phyloP scores from a whole-genome alignment of 2,797 vertebrate species.

The Botia kubotai region DNA sequence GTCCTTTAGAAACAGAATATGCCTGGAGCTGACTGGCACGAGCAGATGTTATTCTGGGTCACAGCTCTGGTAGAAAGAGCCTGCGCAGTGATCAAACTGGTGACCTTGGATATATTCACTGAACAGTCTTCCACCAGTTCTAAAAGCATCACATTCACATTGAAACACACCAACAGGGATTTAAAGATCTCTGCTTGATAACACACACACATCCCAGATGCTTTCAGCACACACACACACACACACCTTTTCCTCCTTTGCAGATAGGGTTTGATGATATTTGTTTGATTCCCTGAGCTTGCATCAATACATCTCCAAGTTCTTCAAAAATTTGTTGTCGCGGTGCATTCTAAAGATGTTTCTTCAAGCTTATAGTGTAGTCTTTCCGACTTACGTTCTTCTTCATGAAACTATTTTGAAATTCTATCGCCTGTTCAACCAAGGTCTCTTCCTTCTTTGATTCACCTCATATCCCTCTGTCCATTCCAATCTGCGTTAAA shows the following conservation, averaged over 20 bases:
- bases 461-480: constrained; percentile 33
- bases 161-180: not conserved
- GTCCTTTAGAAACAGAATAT: constrained; percentile 3
- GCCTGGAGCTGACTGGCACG: constrained; percentile 21
- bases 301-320: constrained; percentile 12
- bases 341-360: constrained; percentile 16
- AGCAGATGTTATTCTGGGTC: constrained; percentile 39
- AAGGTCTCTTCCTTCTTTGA: constrained; percentile 1
- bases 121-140: not conserved
- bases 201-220: constrained; percentile 11
- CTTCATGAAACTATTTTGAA: constrained; percentile 21
- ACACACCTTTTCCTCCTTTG: not conserved
- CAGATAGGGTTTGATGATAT: constrained; percentile 23
- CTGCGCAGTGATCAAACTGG: constrained; percentile 35
- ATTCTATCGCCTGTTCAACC: constrained; percentile 16
- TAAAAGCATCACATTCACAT: constrained; percentile 11
- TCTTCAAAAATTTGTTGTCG: not conserved
- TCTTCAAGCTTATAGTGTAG: not conserved
- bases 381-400: not conserved
- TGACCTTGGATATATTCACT: constrained; percentile 34
- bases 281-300: constrained; percentile 41
- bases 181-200: constrained; percentile 13
- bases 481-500: constrained; percentile 22
- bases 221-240: constrained; percentile 12
- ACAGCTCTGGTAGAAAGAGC: not conserved